These are phyloP conservation scores for Pteruthius melanotis DNA, from an alignment of 2,113 vertebrate genomes.

Conservation along the genomic window DNA sequence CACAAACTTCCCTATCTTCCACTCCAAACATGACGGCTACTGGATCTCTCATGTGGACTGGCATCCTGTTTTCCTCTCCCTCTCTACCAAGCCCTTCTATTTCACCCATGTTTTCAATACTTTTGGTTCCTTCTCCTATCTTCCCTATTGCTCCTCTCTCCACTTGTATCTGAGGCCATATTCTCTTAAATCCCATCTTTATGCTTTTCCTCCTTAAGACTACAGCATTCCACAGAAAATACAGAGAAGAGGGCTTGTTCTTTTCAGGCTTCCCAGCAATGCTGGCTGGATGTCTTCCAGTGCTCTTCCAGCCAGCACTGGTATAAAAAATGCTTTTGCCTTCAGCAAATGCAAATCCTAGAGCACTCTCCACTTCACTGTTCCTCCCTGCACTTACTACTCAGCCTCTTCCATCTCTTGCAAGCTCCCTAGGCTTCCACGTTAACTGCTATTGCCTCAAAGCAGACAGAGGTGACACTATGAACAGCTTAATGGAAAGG, in stretches of 20 bases:
- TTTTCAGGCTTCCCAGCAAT: background rate
- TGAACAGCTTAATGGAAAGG: conserved; percentile 33
- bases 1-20: background rate
- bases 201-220: background rate
- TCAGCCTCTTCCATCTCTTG: background rate
- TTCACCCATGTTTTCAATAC: background rate
- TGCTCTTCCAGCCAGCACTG: background rate
- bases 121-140: background rate
- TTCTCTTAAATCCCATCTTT: background rate
- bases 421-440: background rate
- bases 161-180: background rate
- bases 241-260: background rate
- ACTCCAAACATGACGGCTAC: background rate
- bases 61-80: background rate
- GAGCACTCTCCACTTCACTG: background rate
- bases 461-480: conserved; percentile 44
- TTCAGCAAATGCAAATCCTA: background rate
- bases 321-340: background rate
- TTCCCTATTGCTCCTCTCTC: background rate
- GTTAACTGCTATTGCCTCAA: background rate
- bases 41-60: background rate
- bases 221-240: background rate
- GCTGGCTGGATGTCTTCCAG: background rate
- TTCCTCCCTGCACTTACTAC: background rate
- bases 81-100: background rate